phyloP scores from a whole-genome alignment of 2,888 invertebrate genomes.

The Rotaria magnacalcarata region DNA sequence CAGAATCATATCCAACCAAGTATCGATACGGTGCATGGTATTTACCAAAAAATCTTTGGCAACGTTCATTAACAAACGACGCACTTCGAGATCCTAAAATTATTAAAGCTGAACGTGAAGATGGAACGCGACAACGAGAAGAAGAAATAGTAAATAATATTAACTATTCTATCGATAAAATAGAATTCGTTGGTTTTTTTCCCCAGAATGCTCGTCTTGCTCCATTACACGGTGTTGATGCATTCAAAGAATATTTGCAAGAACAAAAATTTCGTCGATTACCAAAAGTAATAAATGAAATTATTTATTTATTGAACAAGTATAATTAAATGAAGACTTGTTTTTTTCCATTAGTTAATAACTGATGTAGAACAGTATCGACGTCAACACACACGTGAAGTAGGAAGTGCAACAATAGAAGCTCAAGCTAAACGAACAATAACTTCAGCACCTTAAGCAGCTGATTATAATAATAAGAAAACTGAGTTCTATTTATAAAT shows the following conservation, averaged over 20 bases:
- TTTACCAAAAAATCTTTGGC: conserved; percentile 55
- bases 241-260: not conserved
- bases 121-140: conserved; percentile 56
- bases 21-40: conserved; percentile 59
- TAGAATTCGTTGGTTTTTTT: not conserved
- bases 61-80: conserved; percentile 52
- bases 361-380: conserved; percentile 7
- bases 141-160: conserved; percentile 51
- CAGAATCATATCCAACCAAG: not conserved
- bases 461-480: too few relatives aligned
- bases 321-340: not conserved
- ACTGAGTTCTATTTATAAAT: too few relatives aligned
- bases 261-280: not conserved
- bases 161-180: too few relatives aligned
- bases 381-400: not conserved
- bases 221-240: conserved; percentile 14
- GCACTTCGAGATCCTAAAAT: conserved; percentile 56
- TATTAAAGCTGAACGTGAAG: conserved; percentile 55
- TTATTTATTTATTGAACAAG: too few relatives aligned
- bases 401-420: not conserved
- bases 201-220: not conserved
- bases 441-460: not conserved
- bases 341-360: not conserved
- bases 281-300: not conserved
- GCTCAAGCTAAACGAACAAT: not conserved